A percentile compares a stretch with the other conserved stretches of the same genome.
Conservation (phyloP, 2,888 invertebrate species). For the Eurois occulta region DNA sequence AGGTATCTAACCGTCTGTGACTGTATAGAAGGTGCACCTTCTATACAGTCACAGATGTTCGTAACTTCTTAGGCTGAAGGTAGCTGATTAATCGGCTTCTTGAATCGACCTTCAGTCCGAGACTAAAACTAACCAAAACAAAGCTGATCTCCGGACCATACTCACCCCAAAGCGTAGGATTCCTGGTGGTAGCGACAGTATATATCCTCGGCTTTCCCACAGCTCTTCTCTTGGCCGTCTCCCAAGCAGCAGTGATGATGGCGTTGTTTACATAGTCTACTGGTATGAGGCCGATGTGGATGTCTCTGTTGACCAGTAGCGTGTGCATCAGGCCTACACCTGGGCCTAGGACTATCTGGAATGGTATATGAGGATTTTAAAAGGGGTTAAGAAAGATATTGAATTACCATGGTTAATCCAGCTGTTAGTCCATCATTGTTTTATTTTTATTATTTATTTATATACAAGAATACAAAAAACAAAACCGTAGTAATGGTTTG, state of each 20-base stretch:
- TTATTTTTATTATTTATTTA: no score
- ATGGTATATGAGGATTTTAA: neutral
- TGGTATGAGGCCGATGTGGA: constrained; percentile 49
- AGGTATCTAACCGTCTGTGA: no score
- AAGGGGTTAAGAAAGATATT: neutral
- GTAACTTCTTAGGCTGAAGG: no score
- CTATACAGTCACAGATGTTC: no score
- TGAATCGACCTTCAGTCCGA: no score
- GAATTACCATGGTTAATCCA: neutral
- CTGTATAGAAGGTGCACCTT: no score
- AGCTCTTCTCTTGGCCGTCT: constrained; percentile 36
- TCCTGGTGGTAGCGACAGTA: constrained; percentile 40
- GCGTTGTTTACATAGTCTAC: constrained; percentile 68
- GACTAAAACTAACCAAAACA: neutral
- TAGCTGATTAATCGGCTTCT: no score
- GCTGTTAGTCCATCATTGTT: neutral
- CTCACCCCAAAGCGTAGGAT: constrained; percentile 52
- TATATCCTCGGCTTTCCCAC: constrained; percentile 56
- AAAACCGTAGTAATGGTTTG: no score
- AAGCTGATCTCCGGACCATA: neutral
- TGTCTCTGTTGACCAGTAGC: neutral
- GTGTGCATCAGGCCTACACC: constrained; percentile 59
- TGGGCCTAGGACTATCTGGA: constrained; percentile 54
- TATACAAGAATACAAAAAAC: no score
- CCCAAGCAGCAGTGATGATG: constrained; percentile 57